Evolutionary conservation across 1,140 invertebrate genomes (phyloP), one percentile per base, ranked within the genome.

Genomic region (Drosophila sturtevanti): DNA sequence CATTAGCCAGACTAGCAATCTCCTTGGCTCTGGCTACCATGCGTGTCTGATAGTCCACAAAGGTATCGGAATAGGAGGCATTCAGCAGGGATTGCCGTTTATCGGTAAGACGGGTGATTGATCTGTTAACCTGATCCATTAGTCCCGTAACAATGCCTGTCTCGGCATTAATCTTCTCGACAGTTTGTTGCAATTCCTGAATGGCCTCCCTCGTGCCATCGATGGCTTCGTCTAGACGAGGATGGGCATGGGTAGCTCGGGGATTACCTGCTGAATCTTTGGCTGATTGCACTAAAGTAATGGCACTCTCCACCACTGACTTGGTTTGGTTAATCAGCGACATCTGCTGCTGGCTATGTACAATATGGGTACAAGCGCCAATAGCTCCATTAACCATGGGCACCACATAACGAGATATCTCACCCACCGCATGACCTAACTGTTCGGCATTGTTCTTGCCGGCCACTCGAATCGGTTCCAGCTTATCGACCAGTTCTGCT

Each of bases 21-120:
- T 99, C 98, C 92, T 99, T 99, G 1, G 97, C 96, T 38, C 95
- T 94, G 69, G 95, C 95, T 2, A 99, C 97, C 98, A 99, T 99
- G 63, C 98, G 94, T 0, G 98, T 99, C 92, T 99, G 99, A 92
- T 98, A 99, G 92, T 99, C 98, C 2, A 99, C 98, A 91, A 98
- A 99, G 51, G 94, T 95, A 62, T 96, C 95, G 14, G 93, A 92
- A 78, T 87, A 86, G 9, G 62, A 93, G 86, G 35, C 90, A 51
- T 90, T 91, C 55, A 92, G 51, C 22, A 92, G 62, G 0, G 91
- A 92, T 74, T 94, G 87, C 82, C 94, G 76, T 77, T 95, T 94
- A 80, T 97, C 95, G 9, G 96, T 95, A 59, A 99, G 94, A 27
- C 95, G 93, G 0, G 95, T 94, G 90, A 99, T 97, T 1, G 97